Conservation (phyloP, 1,140 invertebrate species). For the Rhagoletis pomonella region DNA sequence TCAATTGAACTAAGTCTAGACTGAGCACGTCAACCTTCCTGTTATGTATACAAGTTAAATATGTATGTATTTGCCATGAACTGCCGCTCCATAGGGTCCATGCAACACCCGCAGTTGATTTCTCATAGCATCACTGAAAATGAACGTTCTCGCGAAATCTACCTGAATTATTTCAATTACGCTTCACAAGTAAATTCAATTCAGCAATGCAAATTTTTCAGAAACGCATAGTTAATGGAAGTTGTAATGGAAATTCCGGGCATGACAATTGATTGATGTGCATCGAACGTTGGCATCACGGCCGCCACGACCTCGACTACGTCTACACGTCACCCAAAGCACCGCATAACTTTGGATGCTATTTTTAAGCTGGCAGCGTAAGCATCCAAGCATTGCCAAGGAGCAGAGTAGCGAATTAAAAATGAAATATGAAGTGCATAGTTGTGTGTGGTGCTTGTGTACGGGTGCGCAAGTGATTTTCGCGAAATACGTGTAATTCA, state of each 20-base stretch:
- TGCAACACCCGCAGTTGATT: background rate
- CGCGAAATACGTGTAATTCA: constrained; percentile 3
- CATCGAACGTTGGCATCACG: background rate
- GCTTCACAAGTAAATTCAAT: background rate
- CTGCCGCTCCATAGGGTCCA: background rate
- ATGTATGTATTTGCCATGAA: no score
- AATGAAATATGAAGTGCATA: constrained; percentile 14
- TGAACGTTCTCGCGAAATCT: background rate
- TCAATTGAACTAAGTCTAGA: no score
- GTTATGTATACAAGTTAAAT: no score
- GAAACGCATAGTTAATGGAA: background rate
- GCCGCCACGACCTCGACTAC: background rate
- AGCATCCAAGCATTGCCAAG: background rate
- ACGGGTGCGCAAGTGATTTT: constrained; percentile 2
- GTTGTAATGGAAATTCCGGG: constrained; percentile 6
- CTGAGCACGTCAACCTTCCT: no score
- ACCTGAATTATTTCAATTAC: background rate
- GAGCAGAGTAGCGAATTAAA: background rate
- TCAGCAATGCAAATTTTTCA: background rate
- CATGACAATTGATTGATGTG: constrained; percentile 27
- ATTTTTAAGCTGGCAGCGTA: background rate
- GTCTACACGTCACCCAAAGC: background rate
- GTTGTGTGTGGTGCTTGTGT: background rate
- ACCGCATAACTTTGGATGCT: background rate
- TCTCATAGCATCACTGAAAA: background rate